Percentiles rank a stretch among this genome's conserved stretches.
phyloP scores from a whole-genome alignment of 1,140 invertebrate species.

The Elysia chlorotica region DNA sequence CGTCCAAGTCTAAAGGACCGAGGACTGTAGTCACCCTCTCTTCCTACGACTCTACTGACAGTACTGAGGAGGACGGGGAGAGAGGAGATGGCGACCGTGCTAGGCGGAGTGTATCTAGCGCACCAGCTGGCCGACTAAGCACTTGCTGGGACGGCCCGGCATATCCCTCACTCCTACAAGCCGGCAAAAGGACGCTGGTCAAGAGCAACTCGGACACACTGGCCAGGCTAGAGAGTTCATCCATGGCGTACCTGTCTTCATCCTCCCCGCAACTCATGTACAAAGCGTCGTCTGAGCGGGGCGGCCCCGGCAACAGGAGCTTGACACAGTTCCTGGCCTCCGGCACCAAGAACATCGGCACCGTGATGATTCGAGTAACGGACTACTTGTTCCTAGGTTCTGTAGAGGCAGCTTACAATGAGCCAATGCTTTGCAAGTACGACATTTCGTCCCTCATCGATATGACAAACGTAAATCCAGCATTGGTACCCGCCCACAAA shows the following conservation, averaged over 20 bases:
- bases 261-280: not conserved
- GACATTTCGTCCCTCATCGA: constrained; percentile 49
- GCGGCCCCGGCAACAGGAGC: not conserved
- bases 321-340: not conserved
- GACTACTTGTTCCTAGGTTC: constrained; percentile 51
- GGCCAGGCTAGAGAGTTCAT: not conserved
- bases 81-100: not conserved
- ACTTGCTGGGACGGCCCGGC: not conserved
- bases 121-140: not conserved
- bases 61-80: not conserved
- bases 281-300: constrained; percentile 26
- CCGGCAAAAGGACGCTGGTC: constrained; percentile 7
- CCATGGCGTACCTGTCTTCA: too few species aligned
- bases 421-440: constrained; percentile 47
- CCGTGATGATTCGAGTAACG: constrained; percentile 36
- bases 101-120: not conserved
- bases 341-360: not conserved
- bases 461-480: constrained; percentile 44
- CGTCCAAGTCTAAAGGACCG: not conserved
- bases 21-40: not conserved
- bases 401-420: constrained; percentile 49
- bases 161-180: not conserved
- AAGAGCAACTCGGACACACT: constrained; percentile 28
- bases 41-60: not conserved
- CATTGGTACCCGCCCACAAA: constrained; percentile 37